These are phyloP conservation scores for Halocaridina rubra DNA, from an alignment of 2,888 invertebrate genomes.

Conservation along the genomic window DNA sequence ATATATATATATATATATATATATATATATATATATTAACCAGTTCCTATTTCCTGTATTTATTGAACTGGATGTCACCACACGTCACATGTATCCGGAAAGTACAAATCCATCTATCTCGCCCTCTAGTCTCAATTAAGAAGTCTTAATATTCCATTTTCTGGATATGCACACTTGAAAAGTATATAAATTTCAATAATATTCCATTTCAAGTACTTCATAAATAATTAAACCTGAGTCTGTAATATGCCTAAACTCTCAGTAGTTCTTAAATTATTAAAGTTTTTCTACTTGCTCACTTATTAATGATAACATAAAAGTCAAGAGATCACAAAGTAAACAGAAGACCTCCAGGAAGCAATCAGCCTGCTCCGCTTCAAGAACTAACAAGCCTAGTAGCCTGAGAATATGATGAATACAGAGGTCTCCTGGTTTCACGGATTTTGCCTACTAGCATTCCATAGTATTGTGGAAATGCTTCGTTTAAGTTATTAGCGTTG, in stretches of 20 bases:
- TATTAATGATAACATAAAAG: not conserved
- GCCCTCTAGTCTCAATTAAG: not conserved
- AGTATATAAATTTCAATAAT: slow-evolving; percentile 8
- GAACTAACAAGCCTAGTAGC: slow-evolving; percentile 7
- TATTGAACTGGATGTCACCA: too few relatives aligned
- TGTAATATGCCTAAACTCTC: slow-evolving; percentile 22
- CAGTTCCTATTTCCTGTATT: too few relatives aligned
- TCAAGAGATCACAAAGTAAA: slow-evolving; percentile 34
- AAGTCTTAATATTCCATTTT: not conserved
- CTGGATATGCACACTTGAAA: slow-evolving; percentile 2
- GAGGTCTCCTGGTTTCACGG: not conserved
- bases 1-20: too few relatives aligned
- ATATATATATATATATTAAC: too few relatives aligned
- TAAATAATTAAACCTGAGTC: slow-evolving; percentile 29
- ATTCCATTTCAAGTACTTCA: slow-evolving; percentile 15
- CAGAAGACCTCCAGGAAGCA: not conserved
- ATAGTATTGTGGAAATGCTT: not conserved
- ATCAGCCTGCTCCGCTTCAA: not conserved
- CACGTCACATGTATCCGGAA: slow-evolving; percentile 4
- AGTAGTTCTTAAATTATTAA: not conserved
- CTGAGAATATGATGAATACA: slow-evolving; percentile 16
- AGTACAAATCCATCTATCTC: slow-evolving; percentile 24
- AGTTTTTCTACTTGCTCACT: not conserved
- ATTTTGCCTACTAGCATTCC: not conserved
- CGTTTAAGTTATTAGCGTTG: not conserved